A percentile compares a stretch with the other conserved stretches of the same genome.
Conservation (phyloP, 2,113 vertebrate genomes). For the Athene cunicularia region DNA sequence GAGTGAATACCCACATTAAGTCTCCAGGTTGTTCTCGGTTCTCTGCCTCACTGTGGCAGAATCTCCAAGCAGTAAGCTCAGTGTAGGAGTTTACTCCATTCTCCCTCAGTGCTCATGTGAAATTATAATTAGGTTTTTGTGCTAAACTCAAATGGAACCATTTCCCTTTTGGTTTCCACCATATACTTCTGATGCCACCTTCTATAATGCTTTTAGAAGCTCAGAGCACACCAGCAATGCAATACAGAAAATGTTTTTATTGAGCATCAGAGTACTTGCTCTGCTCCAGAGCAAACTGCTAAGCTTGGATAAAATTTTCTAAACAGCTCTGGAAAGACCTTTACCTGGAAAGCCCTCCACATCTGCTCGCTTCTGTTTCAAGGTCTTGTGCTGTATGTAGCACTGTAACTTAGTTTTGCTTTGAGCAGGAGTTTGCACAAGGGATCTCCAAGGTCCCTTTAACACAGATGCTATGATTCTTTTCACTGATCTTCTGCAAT, state of each 20-base stretch:
- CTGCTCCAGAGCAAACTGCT: neutral
- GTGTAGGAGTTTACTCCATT: slow-evolving; percentile 37
- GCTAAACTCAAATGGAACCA: neutral
- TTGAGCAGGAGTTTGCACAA: neutral
- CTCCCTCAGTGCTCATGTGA: neutral
- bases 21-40: neutral
- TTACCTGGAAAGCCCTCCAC: neutral
- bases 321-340: neutral
- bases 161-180: slow-evolving; percentile 1
- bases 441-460: neutral
- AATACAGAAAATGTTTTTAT: neutral
- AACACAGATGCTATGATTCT: neutral
- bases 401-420: neutral
- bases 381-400: neutral
- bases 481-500: neutral
- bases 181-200: neutral
- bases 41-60: neutral
- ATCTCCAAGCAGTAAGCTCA: neutral
- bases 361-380: neutral
- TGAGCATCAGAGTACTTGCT: neutral
- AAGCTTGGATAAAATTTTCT: neutral
- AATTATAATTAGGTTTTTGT: neutral
- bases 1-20: neutral
- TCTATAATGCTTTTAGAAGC: neutral
- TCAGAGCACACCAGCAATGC: neutral